Evolutionary conservation across 2,113 vertebrate species (phyloP).

Genomic region (Ondatra zibethicus): DNA sequence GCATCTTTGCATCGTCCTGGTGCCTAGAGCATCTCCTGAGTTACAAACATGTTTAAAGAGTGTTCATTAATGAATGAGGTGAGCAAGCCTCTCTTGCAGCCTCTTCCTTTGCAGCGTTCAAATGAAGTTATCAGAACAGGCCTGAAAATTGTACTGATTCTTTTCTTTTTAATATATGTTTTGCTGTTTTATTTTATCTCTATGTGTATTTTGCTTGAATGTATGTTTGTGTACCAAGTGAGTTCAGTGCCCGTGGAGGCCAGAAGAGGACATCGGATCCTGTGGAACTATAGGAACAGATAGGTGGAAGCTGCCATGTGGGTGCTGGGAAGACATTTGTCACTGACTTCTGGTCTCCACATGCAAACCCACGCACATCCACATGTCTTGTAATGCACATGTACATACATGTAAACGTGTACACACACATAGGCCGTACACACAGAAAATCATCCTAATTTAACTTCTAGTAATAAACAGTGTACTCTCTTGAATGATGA

Average conservation of each 20-base stretch:
- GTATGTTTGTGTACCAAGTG: background rate
- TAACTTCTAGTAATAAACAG: background rate
- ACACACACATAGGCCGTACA: background rate
- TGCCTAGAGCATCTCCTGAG: background rate
- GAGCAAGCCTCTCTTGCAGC: background rate
- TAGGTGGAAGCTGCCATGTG: too few relatives aligned
- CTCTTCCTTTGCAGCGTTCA: background rate
- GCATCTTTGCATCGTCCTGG: background rate
- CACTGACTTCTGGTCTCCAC: background rate
- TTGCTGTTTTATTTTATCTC: background rate
- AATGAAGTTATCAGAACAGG: background rate
- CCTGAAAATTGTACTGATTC: background rate
- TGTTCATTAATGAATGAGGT: slow-evolving; percentile 12
- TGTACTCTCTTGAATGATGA: background rate
- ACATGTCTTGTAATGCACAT: background rate
- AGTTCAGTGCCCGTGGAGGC: background rate
- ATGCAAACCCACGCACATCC: background rate
- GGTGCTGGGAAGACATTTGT: background rate
- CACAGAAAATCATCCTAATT: background rate
- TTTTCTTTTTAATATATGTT: background rate
- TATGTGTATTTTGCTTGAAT: background rate
- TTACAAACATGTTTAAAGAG: background rate
- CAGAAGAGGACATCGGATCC: background rate
- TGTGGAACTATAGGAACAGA: background rate
- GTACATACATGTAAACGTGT: background rate